A percentile compares a stretch with the other conserved stretches of the same genome.
Evolutionary conservation across 2,888 invertebrate genomes (phyloP).

Genomic region (Teinopalpus imperialis): DNA sequence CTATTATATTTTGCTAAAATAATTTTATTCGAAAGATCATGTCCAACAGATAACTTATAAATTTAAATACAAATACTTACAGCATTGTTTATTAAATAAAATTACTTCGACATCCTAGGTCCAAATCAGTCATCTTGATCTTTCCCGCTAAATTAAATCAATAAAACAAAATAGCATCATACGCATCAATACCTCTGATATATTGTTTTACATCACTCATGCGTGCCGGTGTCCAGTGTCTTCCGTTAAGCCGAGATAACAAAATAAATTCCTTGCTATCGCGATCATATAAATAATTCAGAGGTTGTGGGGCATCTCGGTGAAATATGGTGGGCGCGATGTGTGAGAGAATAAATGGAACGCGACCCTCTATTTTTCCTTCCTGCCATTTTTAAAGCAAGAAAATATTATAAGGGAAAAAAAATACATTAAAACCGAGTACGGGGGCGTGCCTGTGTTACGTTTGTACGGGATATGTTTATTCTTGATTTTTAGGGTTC

Average conservation of each 20-base stretch:
- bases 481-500: constrained; percentile 2
- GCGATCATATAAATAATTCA: constrained; percentile 73
- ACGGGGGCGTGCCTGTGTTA: background rate
- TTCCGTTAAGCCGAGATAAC: constrained; percentile 15
- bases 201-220: constrained; percentile 6
- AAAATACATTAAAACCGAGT: constrained; percentile 20
- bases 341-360: constrained; percentile 50
- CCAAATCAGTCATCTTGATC: too few species aligned
- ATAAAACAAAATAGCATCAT: too few species aligned
- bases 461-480: constrained; percentile 5
- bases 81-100: too few species aligned
- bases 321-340: constrained; percentile 64
- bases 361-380: constrained; percentile 41
- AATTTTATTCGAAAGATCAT: too few species aligned
- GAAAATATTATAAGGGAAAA: constrained; percentile 19
- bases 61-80: too few species aligned
- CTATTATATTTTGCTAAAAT: too few species aligned
- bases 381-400: constrained; percentile 34
- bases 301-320: constrained; percentile 49
- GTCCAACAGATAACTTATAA: too few species aligned
- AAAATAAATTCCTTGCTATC: constrained; percentile 38
- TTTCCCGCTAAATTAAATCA: constrained; percentile 13
- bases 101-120: too few species aligned
- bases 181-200: too few species aligned
- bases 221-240: background rate